Evolutionary conservation across 2,888 invertebrate species (phyloP).

Genomic region (Reticulitermes lucifugus): DNA sequence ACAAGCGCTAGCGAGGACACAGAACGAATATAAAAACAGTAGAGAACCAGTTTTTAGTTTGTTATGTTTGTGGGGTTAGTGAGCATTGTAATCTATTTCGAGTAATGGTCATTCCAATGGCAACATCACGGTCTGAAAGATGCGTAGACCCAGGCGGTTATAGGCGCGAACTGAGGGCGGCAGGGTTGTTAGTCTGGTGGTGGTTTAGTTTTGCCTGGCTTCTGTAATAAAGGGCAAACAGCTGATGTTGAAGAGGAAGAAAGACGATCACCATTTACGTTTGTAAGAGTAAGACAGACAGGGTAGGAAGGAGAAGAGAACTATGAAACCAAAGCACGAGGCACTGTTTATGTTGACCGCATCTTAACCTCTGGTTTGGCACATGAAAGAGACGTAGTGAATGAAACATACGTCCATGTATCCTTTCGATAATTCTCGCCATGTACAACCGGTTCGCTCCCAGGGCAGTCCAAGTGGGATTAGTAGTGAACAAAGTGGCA

Average conservation of each 20-base stretch:
- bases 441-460: too few relatives aligned
- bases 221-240: constrained; percentile 44
- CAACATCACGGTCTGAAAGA: constrained; percentile 11
- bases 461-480: too few relatives aligned
- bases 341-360: constrained; percentile 32
- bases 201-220: constrained; percentile 35
- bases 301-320: neutral
- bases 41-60: neutral
- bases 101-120: neutral
- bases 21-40: neutral
- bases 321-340: neutral
- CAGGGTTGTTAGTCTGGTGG: constrained; percentile 20
- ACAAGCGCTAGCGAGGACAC: neutral
- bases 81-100: neutral
- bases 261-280: neutral
- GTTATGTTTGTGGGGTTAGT: neutral
- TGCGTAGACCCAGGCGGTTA: constrained; percentile 5
- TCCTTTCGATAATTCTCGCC: too few relatives aligned
- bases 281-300: neutral
- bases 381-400: neutral
- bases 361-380: constrained; percentile 18
- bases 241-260: constrained; percentile 36
- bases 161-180: neutral
- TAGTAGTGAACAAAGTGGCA: too few relatives aligned
- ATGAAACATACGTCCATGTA: too few relatives aligned